Conservation (phyloP, 2,113 vertebrate genomes). For the Thamnaconus septentrionalis region DNA sequence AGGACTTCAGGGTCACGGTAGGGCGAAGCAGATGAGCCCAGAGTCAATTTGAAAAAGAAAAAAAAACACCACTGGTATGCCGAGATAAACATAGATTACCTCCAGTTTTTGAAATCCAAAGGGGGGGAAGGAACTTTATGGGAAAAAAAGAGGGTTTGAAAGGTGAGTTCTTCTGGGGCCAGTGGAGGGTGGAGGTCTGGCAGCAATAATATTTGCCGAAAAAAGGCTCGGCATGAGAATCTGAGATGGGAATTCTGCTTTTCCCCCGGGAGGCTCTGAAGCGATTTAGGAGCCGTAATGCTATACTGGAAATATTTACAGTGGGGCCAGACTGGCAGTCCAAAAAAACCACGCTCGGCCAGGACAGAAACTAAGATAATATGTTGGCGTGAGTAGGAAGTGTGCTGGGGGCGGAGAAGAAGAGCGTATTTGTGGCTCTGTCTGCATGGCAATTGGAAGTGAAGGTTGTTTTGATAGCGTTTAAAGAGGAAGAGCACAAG, state of each 20-base stretch:
- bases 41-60: not conserved
- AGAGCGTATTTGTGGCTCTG: slow-evolving; percentile 7
- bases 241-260: slow-evolving; percentile 63
- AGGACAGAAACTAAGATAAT: slow-evolving; percentile 41
- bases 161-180: slow-evolving; percentile 42
- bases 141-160: slow-evolving; percentile 13
- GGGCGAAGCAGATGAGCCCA: slow-evolving; percentile 4
- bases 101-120: slow-evolving; percentile 15
- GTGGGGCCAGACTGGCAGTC: slow-evolving; percentile 45
- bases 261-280: slow-evolving; percentile 46
- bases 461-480: slow-evolving; percentile 27
- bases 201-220: slow-evolving; percentile 57
- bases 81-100: slow-evolving; percentile 33
- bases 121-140: slow-evolving; percentile 7
- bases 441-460: not conserved
- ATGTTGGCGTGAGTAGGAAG: slow-evolving; percentile 20
- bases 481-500: slow-evolving; percentile 8
- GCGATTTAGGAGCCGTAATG: slow-evolving; percentile 56
- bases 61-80: slow-evolving; percentile 5
- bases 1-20: slow-evolving; percentile 1
- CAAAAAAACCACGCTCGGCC: slow-evolving; percentile 11
- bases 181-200: slow-evolving; percentile 40
- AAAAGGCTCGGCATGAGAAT: slow-evolving; percentile 59
- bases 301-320: slow-evolving; percentile 73
- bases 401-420: not conserved